Percentiles rank a stretch among this genome's conserved stretches.
phyloP scores from a whole-genome alignment of 2,113 vertebrate genomes.

The Helogale parvula region DNA sequence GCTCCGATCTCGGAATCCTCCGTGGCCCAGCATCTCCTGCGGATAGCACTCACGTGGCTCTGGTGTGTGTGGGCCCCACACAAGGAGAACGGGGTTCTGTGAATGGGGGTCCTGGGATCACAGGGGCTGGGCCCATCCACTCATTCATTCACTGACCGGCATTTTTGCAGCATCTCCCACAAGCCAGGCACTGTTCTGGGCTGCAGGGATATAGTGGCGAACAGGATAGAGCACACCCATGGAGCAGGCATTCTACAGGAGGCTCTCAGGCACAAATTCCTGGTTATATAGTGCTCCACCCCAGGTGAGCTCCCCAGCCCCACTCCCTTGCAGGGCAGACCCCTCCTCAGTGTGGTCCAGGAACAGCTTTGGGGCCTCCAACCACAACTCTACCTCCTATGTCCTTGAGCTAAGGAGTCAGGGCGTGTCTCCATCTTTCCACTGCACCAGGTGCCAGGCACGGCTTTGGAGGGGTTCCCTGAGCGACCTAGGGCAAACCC shows the following conservation, averaged over 20 bases:
- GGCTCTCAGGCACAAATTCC: not conserved
- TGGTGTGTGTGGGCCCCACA: rapidly evolving
- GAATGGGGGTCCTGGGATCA: no score
- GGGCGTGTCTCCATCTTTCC: not conserved
- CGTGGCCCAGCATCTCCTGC: not conserved
- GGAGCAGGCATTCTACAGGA: not conserved
- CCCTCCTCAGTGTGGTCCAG: not conserved
- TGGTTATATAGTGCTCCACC: not conserved
- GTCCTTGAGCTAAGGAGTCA: not conserved
- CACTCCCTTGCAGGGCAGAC: no score
- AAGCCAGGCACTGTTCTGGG: not conserved
- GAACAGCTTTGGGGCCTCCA: not conserved
- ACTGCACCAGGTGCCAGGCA: rapidly evolving
- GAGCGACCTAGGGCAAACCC: not conserved
- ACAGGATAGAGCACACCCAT: rapidly evolving
- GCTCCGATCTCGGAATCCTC: not conserved
- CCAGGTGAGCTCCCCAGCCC: not conserved
- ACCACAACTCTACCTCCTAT: not conserved
- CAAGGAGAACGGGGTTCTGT: rapidly evolving
- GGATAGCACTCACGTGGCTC: no score
- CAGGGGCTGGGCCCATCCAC: not conserved
- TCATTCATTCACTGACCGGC: not conserved
- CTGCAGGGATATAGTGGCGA: no score
- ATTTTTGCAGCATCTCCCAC: not conserved
- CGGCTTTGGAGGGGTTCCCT: not conserved